These are phyloP conservation scores for Oreochromis spilurus DNA, from an alignment of 2,113 vertebrate genomes.

Conservation along the genomic window DNA sequence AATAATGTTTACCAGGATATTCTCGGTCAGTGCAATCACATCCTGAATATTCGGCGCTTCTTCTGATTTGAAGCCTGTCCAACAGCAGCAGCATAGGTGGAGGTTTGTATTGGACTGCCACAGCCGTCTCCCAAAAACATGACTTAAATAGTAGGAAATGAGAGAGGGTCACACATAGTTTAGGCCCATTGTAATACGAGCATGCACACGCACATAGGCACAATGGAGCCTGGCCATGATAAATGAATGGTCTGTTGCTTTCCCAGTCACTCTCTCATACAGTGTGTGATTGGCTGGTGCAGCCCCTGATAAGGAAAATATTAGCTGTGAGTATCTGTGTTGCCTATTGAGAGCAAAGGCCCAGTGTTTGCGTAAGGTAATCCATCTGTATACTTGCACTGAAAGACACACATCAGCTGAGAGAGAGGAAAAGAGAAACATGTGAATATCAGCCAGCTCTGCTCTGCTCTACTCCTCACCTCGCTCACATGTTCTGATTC, in stretches of 20 bases:
- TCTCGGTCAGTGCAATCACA: not conserved
- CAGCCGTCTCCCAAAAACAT: constrained; percentile 12
- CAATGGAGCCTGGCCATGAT: constrained; percentile 42
- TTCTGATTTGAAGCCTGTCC: not conserved
- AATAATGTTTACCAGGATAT: constrained; percentile 28
- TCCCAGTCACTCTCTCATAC: constrained; percentile 15
- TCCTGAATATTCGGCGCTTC: constrained; percentile 6
- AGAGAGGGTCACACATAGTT: constrained; percentile 45
- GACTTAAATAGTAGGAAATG: constrained; percentile 56
- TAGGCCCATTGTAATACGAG: constrained; percentile 51
- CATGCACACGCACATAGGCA: constrained; percentile 41
- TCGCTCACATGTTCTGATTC: not conserved
- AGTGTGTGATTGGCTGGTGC: constrained; percentile 39
- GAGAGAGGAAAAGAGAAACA: constrained; percentile 5
- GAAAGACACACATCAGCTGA: constrained; percentile 55
- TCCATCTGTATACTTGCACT: constrained; percentile 37
- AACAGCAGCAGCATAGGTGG: not conserved
- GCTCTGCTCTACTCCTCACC: constrained; percentile 21
- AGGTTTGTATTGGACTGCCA: not conserved
- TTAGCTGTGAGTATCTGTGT: constrained; percentile 51
- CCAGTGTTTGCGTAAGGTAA: constrained; percentile 56
- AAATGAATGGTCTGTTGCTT: constrained; percentile 36
- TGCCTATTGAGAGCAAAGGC: constrained; percentile 55
- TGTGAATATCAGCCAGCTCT: constrained; percentile 14
- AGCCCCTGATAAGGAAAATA: constrained; percentile 60